A percentile compares a stretch with the other conserved stretches of the same genome.
phyloP scores from a whole-genome alignment of 2,888 invertebrate genomes.

The Perdita meconis region DNA sequence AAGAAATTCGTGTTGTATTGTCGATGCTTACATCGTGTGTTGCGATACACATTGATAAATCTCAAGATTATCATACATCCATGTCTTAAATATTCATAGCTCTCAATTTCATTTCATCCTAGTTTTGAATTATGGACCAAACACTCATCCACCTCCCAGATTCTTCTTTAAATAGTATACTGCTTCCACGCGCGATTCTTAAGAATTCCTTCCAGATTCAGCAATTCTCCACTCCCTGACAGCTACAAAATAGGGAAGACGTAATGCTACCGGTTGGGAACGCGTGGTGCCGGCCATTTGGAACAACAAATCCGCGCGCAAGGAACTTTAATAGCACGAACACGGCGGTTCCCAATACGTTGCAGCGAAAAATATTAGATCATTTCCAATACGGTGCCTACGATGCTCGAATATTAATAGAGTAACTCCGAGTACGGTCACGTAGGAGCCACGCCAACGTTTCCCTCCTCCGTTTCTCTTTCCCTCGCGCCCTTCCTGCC shows the following conservation, averaged over 20 bases:
- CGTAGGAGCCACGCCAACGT: conserved; percentile 34
- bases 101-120: too few species aligned
- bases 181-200: neutral
- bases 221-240: neutral
- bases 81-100: too few species aligned
- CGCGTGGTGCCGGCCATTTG: neutral
- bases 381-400: conserved; percentile 29
- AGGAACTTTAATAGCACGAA: conserved; percentile 20
- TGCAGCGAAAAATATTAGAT: conserved; percentile 28
- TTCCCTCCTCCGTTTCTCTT: conserved; percentile 49
- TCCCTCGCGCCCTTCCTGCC: neutral
- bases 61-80: too few species aligned
- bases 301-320: conserved; percentile 14
- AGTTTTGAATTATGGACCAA: too few species aligned
- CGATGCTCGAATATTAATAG: conserved; percentile 32
- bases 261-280: neutral
- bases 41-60: too few species aligned
- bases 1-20: too few species aligned
- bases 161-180: neutral
- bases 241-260: neutral
- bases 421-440: conserved; percentile 19
- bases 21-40: too few species aligned
- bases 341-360: conserved; percentile 11
- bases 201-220: neutral
- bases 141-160: neutral